A percentile compares a stretch with the other conserved stretches of the same genome.
phyloP scores from a whole-genome alignment of 53 echinoderm and acorn worm species.

The Astropecten irregularis region DNA sequence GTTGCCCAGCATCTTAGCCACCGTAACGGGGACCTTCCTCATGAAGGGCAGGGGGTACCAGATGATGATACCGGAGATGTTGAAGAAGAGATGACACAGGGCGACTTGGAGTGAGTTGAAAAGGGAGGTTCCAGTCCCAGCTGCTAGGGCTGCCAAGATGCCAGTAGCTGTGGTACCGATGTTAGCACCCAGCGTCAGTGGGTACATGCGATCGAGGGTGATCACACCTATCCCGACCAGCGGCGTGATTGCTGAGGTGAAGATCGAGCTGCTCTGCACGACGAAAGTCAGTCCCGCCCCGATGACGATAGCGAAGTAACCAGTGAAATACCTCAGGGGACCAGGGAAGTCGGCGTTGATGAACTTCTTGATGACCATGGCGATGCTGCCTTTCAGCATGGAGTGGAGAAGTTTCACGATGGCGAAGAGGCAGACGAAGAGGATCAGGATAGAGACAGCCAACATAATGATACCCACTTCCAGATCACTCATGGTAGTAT shows the following conservation, averaged over 20 bases:
- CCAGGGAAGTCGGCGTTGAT: slow-evolving; percentile 97
- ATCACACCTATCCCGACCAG: slow-evolving; percentile 96
- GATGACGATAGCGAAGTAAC: slow-evolving; percentile 89
- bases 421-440: slow-evolving; percentile 78
- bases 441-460: slow-evolving; percentile 65
- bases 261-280: slow-evolving; percentile 97
- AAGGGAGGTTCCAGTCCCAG: slow-evolving; percentile 56
- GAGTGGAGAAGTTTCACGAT: slow-evolving; percentile 98
- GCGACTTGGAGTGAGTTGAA: slow-evolving; percentile 84
- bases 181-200: slow-evolving; percentile 92
- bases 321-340: slow-evolving; percentile 66
- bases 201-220: slow-evolving; percentile 91
- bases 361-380: slow-evolving; percentile 78
- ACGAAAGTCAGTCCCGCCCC: slow-evolving; percentile 86
- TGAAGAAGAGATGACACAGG: slow-evolving; percentile 92
- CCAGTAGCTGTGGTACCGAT: slow-evolving; percentile 96
- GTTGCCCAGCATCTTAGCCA: slow-evolving; percentile 82
- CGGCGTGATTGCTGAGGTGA: slow-evolving; percentile 95
- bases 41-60: slow-evolving; percentile 94
- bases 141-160: slow-evolving; percentile 84
- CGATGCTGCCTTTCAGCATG: slow-evolving; percentile 86
- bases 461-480: slow-evolving; percentile 75
- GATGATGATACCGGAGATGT: slow-evolving; percentile 86
- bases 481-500: slow-evolving; percentile 63
- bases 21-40: slow-evolving; percentile 68